These are phyloP conservation scores for Coreius guichenoti DNA, from an alignment of 2,797 vertebrate genomes.

Conservation along the genomic window DNA sequence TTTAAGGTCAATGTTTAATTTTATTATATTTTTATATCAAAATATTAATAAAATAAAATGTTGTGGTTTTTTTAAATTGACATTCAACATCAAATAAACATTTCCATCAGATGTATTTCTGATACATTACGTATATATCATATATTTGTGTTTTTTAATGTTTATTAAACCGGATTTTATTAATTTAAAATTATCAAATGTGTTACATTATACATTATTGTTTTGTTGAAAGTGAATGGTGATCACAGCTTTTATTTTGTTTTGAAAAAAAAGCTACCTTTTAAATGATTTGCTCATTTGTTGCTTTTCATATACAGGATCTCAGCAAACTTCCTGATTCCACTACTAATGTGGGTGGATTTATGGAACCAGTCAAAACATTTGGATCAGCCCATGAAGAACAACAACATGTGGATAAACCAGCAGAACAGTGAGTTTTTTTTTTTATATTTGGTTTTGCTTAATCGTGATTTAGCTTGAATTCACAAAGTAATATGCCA, in stretches of 20 bases:
- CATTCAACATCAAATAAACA: no score
- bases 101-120: neutral
- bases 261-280: neutral
- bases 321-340: slow-evolving; percentile 46
- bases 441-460: neutral
- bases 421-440: slow-evolving; percentile 67
- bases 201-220: neutral
- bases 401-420: slow-evolving; percentile 40
- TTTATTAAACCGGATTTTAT: neutral
- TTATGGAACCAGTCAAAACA: slow-evolving; percentile 38
- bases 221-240: neutral
- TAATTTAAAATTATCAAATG: neutral
- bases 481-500: neutral
- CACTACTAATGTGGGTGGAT: slow-evolving; percentile 27
- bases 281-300: neutral
- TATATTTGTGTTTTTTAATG: neutral
- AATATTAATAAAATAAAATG: neutral
- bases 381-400: slow-evolving; percentile 36
- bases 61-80: no score
- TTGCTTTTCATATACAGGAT: slow-evolving; percentile 35
- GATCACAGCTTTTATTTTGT: neutral
- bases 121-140: neutral
- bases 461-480: neutral
- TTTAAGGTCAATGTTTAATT: neutral
- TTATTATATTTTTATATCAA: neutral